These are phyloP conservation scores for Brachyptera risi DNA, from an alignment of 2,888 invertebrate genomes.

Conservation along the genomic window DNA sequence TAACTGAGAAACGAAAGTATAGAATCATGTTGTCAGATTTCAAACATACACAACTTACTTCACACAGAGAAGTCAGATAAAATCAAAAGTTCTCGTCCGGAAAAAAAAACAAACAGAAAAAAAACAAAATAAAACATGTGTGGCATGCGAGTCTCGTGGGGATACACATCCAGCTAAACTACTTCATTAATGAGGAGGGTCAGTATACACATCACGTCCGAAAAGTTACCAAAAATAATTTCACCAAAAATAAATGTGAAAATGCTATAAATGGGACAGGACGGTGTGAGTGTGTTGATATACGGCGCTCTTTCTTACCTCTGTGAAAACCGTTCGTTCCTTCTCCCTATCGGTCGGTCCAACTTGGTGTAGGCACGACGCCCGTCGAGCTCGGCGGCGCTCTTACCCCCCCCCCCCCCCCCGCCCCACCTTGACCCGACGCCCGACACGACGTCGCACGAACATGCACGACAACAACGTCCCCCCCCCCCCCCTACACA, in stretches of 20 bases:
- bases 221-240: conserved; percentile 36
- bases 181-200: too few relatives aligned
- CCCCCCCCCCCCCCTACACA: not conserved
- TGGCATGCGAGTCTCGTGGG: too few relatives aligned
- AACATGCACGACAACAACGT: not conserved
- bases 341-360: conserved; percentile 24
- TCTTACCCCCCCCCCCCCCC: conserved; percentile 25
- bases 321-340: conserved; percentile 26
- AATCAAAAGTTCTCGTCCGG: too few relatives aligned
- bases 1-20: too few relatives aligned
- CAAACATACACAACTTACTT: too few relatives aligned
- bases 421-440: conserved; percentile 18
- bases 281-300: not conserved
- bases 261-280: conserved; percentile 34
- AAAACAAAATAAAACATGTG: too few relatives aligned
- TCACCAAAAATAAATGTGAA: conserved; percentile 35
- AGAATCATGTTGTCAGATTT: too few relatives aligned
- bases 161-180: too few relatives aligned
- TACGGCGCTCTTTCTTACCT: conserved; percentile 2
- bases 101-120: too few relatives aligned
- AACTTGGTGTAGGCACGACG: conserved; percentile 30
- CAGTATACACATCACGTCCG: conserved; percentile 33
- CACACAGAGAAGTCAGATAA: too few relatives aligned
- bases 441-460: conserved; percentile 1
- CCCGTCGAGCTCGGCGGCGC: conserved; percentile 27